A percentile compares a stretch with the other conserved stretches of the same genome.
Conservation (phyloP, 2,888 invertebrate genomes). For the Andrena flavipes region DNA sequence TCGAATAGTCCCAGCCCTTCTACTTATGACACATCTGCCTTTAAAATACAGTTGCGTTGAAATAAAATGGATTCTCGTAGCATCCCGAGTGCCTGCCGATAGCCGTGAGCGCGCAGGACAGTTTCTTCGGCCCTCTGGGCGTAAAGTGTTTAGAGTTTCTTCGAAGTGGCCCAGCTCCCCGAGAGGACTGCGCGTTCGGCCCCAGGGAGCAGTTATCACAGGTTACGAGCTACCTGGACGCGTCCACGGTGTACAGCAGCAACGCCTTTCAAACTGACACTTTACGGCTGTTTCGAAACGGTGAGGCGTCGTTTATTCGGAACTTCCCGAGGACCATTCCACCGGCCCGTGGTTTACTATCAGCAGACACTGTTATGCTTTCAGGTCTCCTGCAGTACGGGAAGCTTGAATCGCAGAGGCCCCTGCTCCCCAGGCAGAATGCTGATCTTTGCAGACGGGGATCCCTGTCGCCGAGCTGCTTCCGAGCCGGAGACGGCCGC, state of each 20-base stretch:
- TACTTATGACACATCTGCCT: neutral
- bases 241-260: slow-evolving; percentile 93
- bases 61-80: slow-evolving; percentile 82
- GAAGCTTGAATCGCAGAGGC: slow-evolving; percentile 87
- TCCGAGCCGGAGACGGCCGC: slow-evolving; percentile 91
- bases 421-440: slow-evolving; percentile 86
- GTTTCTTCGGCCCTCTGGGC: slow-evolving; percentile 90
- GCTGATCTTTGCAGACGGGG: slow-evolving; percentile 90
- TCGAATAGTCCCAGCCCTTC: too few species aligned
- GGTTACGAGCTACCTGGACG: slow-evolving; percentile 93
- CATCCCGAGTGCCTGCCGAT: slow-evolving; percentile 96
- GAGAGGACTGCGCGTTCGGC: slow-evolving; percentile 92
- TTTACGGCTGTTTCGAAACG: slow-evolving; percentile 91
- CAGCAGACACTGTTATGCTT: neutral
- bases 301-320: slow-evolving; percentile 80
- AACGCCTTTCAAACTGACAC: slow-evolving; percentile 89
- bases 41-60: too few species aligned
- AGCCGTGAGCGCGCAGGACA: slow-evolving; percentile 89
- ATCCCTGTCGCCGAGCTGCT: slow-evolving; percentile 90
- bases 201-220: slow-evolving; percentile 95
- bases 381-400: slow-evolving; percentile 86
- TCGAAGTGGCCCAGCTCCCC: slow-evolving; percentile 92
- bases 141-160: slow-evolving; percentile 93
- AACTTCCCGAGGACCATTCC: neutral
- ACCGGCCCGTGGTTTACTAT: neutral